Evolutionary conservation across 2,888 invertebrate species (phyloP), one percentile per base, ranked within the genome.

Genomic region (Microplitis deprimator): DNA sequence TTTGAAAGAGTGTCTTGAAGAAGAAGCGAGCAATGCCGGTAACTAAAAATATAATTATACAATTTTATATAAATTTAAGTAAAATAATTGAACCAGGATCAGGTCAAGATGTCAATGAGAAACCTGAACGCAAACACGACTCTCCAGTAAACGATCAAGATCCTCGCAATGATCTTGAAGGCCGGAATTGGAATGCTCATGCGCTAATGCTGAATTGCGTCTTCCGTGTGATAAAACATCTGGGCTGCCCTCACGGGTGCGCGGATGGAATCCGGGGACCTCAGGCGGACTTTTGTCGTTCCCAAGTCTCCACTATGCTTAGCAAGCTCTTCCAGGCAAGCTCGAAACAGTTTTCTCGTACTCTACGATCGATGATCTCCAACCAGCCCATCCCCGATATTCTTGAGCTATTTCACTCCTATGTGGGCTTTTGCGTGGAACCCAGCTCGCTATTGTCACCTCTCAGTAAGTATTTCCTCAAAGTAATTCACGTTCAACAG

Each of bases 241-340:
- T 99, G 40, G 99, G 99, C 0, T 99, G 99, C 89, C 96, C 96
- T 0, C 96, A 98, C 89, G 98, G 98, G 1, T 99, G 99, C 88
- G 92, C 93, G 5, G 95, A 96, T 76, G 92, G 93, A 60, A 91
- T 92, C 84, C 91, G 97, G 73, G 96, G 97, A 3, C 96, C 97
- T 0, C 96, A 96, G 74, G 97, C 97, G 0, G 97, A 98, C 89
- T 96, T 96, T 84, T 91, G 98, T 7, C 93, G 99, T 7, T 95
- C 96, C 0, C 97, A 98, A 88, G 96, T 96, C 73, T 95, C 95
- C 85, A 93, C 93, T 85, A 93, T 96, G 65, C 91, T 99, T 0
- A 92, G 93, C 1, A 93, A 96, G 65, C 91, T 97, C 79, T 93
- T 97, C 79, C 93, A 95, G 5, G 93, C 93, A 16, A 93, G 93